Evolutionary conservation across 2,113 vertebrate species (phyloP).

Genomic region (Sarotherodon lohbergeri): DNA sequence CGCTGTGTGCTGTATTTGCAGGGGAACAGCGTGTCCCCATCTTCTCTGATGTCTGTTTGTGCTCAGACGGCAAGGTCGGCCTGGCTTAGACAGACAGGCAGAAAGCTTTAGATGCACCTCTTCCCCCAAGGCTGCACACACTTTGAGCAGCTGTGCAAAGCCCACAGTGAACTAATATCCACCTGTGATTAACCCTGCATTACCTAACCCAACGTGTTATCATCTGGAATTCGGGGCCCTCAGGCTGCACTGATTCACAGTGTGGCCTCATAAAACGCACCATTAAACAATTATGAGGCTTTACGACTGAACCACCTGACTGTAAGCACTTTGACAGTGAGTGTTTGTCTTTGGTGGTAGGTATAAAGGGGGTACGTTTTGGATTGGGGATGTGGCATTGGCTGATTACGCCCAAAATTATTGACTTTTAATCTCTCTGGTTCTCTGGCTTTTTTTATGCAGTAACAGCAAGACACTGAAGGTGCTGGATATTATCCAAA

Average conservation of each 20-base stretch:
- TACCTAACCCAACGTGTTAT: constrained; percentile 38
- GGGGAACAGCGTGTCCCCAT: constrained; percentile 17
- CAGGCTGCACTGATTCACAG: constrained; percentile 51
- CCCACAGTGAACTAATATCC: constrained; percentile 45
- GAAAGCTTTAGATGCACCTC: background rate
- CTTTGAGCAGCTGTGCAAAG: constrained; percentile 23
- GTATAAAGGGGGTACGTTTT: background rate
- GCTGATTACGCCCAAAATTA: constrained; percentile 10
- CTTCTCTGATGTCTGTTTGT: background rate
- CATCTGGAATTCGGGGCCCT: constrained; percentile 47
- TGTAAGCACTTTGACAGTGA: background rate
- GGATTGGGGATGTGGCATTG: background rate
- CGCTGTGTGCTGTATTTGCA: background rate
- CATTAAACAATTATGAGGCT: constrained; percentile 71
- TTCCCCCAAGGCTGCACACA: constrained; percentile 11
- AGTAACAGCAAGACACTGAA: background rate
- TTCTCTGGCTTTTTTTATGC: background rate
- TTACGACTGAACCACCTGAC: constrained; percentile 46
- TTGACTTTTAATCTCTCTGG: constrained; percentile 6
- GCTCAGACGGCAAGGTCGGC: constrained; percentile 26
- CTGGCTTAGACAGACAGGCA: constrained; percentile 10
- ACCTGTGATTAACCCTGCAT: constrained; percentile 67
- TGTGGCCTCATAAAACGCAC: constrained; percentile 66
- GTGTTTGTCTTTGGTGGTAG: constrained; percentile 32
- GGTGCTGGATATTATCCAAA: constrained; percentile 1